Conservation (phyloP, 2,113 vertebrate species). For the Takifugu flavidus region DNA sequence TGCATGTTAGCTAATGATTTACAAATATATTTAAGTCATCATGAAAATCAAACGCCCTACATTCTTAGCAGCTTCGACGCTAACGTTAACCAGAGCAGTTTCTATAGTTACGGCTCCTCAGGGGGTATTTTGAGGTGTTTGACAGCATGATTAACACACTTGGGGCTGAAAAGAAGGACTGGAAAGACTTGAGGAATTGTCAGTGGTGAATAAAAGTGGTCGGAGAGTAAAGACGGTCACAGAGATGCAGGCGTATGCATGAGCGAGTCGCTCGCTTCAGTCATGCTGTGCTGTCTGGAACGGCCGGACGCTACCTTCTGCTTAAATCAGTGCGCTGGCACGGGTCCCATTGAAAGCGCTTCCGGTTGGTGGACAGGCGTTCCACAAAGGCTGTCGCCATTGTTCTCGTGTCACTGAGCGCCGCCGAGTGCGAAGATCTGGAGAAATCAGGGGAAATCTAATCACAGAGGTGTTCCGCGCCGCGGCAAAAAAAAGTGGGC, state of each 20-base stretch:
- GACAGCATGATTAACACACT: constrained; percentile 70
- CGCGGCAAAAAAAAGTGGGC: constrained; percentile 52
- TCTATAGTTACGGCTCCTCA: constrained; percentile 77
- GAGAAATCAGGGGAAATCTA: constrained; percentile 61
- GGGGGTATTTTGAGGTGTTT: constrained; percentile 62
- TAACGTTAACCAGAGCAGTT: constrained; percentile 63
- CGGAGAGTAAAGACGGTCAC: constrained; percentile 15
- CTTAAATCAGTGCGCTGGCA: not conserved
- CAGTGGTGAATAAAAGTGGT: constrained; percentile 11
- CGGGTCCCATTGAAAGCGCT: constrained; percentile 38
- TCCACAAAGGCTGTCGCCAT: constrained; percentile 24
- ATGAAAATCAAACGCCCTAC: no score
- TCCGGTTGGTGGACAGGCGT: constrained; percentile 27
- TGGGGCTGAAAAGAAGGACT: constrained; percentile 26
- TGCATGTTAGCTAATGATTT: no score
- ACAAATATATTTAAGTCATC: no score
- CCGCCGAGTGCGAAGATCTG: constrained; percentile 43
- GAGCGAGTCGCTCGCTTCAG: no score
- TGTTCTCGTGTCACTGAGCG: constrained; percentile 38
- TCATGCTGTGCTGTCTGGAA: constrained; percentile 1
- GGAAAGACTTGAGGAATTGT: constrained; percentile 10
- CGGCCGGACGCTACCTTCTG: constrained; percentile 8
- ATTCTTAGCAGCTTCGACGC: not conserved
- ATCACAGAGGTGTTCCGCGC: constrained; percentile 57
- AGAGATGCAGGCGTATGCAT: not conserved